phyloP scores from a whole-genome alignment of 2,888 invertebrate species.

The Melanchra persicariae region DNA sequence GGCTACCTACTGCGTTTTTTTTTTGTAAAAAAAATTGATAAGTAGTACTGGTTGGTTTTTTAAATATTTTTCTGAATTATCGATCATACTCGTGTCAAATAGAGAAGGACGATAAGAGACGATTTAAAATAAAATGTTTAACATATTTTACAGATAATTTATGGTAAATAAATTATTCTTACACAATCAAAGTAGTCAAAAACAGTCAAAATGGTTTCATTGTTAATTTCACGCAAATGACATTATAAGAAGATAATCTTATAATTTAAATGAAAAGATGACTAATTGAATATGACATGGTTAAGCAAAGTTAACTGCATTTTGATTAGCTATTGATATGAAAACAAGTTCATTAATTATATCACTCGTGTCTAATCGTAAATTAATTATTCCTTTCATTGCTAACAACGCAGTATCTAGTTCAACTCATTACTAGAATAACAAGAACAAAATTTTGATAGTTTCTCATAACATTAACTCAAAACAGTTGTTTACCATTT shows the following conservation, averaged over 20 bases:
- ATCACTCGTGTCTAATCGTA: not conserved
- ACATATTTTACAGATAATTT: too few relatives aligned
- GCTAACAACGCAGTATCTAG: too few relatives aligned
- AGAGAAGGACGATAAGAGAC: not conserved
- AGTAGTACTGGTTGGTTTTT: not conserved
- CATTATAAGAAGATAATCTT: not conserved
- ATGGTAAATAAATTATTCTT: too few relatives aligned
- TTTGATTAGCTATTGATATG: constrained; percentile 11
- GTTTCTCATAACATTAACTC: not conserved
- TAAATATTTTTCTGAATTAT: not conserved
- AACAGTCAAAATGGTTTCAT: not conserved
- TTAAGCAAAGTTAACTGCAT: not conserved
- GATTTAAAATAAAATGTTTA: not conserved
- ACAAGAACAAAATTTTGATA: not conserved
- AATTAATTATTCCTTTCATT: not conserved
- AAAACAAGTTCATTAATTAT: not conserved
- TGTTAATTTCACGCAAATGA: not conserved
- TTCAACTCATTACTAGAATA: not conserved
- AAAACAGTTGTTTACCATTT: not conserved
- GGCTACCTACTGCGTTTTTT: not conserved
- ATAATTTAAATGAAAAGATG: not conserved
- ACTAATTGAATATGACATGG: too few relatives aligned
- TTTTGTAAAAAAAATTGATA: not conserved
- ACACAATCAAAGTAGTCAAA: not conserved
- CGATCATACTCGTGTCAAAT: not conserved